These are phyloP conservation scores for Hippocampus abdominalis DNA, from an alignment of 2,113 vertebrate species.

Conservation along the genomic window DNA sequence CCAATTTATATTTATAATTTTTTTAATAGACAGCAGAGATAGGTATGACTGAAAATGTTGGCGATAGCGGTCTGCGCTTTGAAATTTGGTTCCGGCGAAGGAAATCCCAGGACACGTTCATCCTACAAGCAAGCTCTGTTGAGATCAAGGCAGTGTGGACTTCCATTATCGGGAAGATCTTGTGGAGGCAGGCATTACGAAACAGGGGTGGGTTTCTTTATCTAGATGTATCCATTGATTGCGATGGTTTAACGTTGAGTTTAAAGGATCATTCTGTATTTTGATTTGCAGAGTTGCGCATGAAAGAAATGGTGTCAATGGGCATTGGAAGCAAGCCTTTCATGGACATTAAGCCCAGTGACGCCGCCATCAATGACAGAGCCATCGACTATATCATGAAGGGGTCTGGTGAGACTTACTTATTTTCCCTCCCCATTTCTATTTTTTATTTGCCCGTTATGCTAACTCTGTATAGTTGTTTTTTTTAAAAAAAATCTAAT, in stretches of 20 bases:
- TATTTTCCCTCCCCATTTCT: background rate
- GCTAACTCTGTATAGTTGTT: background rate
- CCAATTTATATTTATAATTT: background rate
- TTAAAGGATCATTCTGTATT: background rate
- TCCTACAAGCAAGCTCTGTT: slow-evolving; percentile 76
- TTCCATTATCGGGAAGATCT: slow-evolving; percentile 75
- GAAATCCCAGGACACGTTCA: slow-evolving; percentile 80
- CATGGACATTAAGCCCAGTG: slow-evolving; percentile 80
- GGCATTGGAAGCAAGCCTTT: slow-evolving; percentile 81
- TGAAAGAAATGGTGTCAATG: slow-evolving; percentile 83
- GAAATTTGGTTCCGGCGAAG: slow-evolving; percentile 85
- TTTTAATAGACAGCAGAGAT: slow-evolving; percentile 77
- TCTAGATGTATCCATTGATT: background rate
- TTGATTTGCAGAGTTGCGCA: slow-evolving; percentile 72
- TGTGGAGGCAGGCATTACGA: slow-evolving; percentile 82
- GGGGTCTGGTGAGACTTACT: slow-evolving; percentile 66
- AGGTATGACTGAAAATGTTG: slow-evolving; percentile 81
- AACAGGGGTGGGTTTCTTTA: slow-evolving; percentile 73
- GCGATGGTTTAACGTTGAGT: background rate
- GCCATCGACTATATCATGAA: slow-evolving; percentile 77
- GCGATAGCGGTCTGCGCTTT: slow-evolving; percentile 80
- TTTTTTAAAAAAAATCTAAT: background rate
- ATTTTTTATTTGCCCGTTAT: background rate
- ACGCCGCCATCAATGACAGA: slow-evolving; percentile 76
- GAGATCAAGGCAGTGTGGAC: slow-evolving; percentile 81